phyloP scores from a whole-genome alignment of 2,113 vertebrate genomes.

The Scophthalmus maximus region DNA sequence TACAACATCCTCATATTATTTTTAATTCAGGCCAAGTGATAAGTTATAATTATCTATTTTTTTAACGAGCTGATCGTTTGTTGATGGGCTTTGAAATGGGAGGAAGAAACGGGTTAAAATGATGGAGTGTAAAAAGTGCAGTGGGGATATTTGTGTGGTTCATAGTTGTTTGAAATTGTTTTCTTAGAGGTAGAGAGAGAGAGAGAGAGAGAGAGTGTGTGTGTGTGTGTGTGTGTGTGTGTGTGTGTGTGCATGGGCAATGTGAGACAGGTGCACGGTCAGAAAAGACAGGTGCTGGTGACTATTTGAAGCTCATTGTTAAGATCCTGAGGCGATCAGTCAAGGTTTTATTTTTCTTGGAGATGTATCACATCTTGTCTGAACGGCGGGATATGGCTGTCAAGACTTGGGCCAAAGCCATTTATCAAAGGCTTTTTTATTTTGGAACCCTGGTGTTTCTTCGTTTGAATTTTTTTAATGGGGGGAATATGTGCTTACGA shows the following conservation, averaged over 20 bases:
- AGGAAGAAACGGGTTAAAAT: neutral
- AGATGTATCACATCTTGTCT: constrained; percentile 56
- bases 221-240: neutral
- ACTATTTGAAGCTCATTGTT: constrained; percentile 81
- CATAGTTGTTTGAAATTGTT: constrained; percentile 7
- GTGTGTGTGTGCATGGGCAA: constrained; percentile 76
- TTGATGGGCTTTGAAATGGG: too few relatives aligned
- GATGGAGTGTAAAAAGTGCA: neutral
- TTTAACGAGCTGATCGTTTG: neutral
- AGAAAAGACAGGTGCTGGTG: constrained; percentile 90
- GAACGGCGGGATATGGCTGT: constrained; percentile 49
- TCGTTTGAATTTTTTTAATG: neutral
- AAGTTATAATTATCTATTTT: neutral
- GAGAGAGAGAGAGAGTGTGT: constrained; percentile 14
- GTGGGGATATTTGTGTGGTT: too few relatives aligned
- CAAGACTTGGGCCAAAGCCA: constrained; percentile 33
- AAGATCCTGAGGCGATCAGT: constrained; percentile 64
- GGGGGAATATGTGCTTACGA: neutral
- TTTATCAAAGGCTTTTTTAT: constrained; percentile 48
- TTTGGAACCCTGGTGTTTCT: constrained; percentile 6
- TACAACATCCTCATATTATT: neutral
- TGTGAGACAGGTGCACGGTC: constrained; percentile 88
- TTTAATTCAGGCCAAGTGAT: neutral
- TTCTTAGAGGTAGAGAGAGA: constrained; percentile 8
- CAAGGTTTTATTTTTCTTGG: constrained; percentile 31